Percentiles rank a stretch among this genome's conserved stretches.
Evolutionary conservation across 2,888 invertebrate species (phyloP).

Genomic region (Euplagia quadripunctaria): DNA sequence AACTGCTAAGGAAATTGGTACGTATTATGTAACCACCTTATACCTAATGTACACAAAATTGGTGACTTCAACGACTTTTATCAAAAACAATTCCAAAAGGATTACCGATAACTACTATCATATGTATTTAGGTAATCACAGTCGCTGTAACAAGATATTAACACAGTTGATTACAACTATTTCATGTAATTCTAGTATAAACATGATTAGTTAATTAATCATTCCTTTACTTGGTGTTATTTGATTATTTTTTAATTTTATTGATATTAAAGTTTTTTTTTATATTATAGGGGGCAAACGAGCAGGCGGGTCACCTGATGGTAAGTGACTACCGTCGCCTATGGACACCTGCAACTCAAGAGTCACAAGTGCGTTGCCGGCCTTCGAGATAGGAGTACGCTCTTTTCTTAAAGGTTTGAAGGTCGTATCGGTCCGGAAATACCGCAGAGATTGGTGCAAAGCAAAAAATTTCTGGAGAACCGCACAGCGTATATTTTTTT

Average conservation of each 20-base stretch:
- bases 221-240: conserved; percentile 1
- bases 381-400: too few relatives aligned
- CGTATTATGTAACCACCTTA: conserved; percentile 22
- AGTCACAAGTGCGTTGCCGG: too few relatives aligned
- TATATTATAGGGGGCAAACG: too few relatives aligned
- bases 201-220: conserved; percentile 25
- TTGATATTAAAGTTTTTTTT: too few relatives aligned
- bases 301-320: too few relatives aligned
- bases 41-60: conserved; percentile 3
- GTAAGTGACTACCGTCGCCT: too few relatives aligned
- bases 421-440: too few relatives aligned
- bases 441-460: too few relatives aligned
- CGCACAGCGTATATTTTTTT: too few relatives aligned
- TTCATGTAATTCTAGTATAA: conserved; percentile 52
- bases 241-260: conserved; percentile 9
- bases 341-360: too few relatives aligned
- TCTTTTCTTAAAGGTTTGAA: too few relatives aligned
- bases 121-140: conserved; percentile 78
- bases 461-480: too few relatives aligned
- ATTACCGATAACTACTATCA: conserved; percentile 66
- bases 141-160: conserved; percentile 74
- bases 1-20: neutral
- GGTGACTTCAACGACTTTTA: conserved; percentile 45
- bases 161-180: conserved; percentile 55
- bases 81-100: conserved; percentile 56